Conservation (phyloP, 2,888 invertebrate genomes). For the Pocota personata region DNA sequence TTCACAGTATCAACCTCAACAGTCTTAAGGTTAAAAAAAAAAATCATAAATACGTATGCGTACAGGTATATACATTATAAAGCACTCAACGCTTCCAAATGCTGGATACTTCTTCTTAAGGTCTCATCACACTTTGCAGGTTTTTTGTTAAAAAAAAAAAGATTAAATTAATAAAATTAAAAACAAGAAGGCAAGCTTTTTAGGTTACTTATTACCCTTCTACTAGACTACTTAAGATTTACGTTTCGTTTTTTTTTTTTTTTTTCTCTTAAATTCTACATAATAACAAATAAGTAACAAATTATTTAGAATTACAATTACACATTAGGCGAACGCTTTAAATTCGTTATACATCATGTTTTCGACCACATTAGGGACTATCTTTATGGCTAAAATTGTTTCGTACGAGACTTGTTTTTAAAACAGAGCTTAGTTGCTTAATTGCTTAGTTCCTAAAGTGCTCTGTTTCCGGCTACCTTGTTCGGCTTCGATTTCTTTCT, state of each 20-base stretch:
- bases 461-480: slow-evolving; percentile 30
- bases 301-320: slow-evolving; percentile 20
- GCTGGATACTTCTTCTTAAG: slow-evolving; percentile 29
- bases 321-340: slow-evolving; percentile 38
- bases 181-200: slow-evolving; percentile 56
- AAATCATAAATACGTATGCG: slow-evolving; percentile 28
- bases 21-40: slow-evolving; percentile 27
- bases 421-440: slow-evolving; percentile 16
- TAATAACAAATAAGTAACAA: slow-evolving; percentile 23
- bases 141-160: background rate
- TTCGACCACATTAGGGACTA: slow-evolving; percentile 27
- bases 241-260: background rate
- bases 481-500: slow-evolving; percentile 67
- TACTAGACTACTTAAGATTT: slow-evolving; percentile 29
- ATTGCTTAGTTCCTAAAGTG: background rate
- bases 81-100: slow-evolving; percentile 43
- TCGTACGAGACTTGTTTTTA: slow-evolving; percentile 21
- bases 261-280: slow-evolving; percentile 14
- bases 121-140: slow-evolving; percentile 28
- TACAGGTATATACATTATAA: slow-evolving; percentile 35
- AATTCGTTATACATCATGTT: slow-evolving; percentile 49
- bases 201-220: slow-evolving; percentile 13
- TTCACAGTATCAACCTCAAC: slow-evolving; percentile 24
- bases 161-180: slow-evolving; percentile 24
- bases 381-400: slow-evolving; percentile 38